Conservation (phyloP, 1,140 invertebrate species). For the Drosophila insularis region DNA sequence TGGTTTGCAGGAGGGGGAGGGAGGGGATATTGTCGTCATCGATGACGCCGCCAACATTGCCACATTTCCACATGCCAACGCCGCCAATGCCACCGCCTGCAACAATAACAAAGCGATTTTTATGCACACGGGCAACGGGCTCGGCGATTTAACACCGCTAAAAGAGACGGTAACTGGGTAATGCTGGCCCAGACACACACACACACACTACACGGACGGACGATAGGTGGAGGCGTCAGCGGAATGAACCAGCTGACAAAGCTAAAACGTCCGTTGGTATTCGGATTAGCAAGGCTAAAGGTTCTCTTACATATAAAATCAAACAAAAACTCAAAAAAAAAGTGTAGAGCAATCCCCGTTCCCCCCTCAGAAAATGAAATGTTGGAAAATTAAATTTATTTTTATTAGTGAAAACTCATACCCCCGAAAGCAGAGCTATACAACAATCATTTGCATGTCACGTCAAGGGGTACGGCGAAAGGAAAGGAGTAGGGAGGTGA, state of each 20-base stretch:
- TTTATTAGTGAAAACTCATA: conserved; percentile 56
- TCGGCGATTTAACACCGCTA: conserved; percentile 23
- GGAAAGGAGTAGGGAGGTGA: background rate
- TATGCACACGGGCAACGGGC: conserved; percentile 58
- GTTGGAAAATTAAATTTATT: conserved; percentile 69
- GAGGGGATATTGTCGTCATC: conserved; percentile 50
- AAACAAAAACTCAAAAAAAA: conserved; percentile 9
- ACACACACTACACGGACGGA: background rate
- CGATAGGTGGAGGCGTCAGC: background rate
- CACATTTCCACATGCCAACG: conserved; percentile 44
- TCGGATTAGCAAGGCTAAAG: conserved; percentile 46
- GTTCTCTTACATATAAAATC: conserved; percentile 43
- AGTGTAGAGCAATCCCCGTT: background rate
- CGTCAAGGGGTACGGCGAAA: background rate
- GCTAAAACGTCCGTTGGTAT: conserved; percentile 59
- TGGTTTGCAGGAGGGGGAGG: too few relatives aligned
- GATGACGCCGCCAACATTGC: conserved; percentile 46
- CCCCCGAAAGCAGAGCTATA: conserved; percentile 24
- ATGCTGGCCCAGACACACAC: conserved; percentile 2
- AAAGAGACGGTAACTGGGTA: conserved; percentile 10
- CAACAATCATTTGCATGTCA: conserved; percentile 53
- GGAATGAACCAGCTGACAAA: conserved; percentile 52
- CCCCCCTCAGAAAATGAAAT: conserved; percentile 22
- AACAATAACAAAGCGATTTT: conserved; percentile 79
- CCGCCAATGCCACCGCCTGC: conserved; percentile 50